Evolutionary conservation across 1,140 invertebrate genomes (phyloP).

Genomic region (Tachypleus tridentatus): DNA sequence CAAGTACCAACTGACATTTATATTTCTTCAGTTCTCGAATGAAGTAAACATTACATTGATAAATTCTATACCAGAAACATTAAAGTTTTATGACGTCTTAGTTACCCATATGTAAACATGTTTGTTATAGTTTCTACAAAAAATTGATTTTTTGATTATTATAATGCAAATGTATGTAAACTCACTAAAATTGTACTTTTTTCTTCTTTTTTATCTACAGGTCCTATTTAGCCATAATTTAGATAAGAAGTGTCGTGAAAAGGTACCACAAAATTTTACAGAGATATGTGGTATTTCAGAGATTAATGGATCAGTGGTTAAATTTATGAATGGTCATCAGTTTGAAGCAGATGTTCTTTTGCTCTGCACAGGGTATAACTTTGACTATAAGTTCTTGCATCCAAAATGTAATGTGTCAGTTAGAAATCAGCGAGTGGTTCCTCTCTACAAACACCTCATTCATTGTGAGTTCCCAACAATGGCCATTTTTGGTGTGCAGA

Average conservation of each 20-base stretch:
- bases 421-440: conserved; percentile 62
- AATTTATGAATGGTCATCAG: conserved; percentile 25
- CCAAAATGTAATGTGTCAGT: conserved; percentile 52
- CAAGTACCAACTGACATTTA: no score
- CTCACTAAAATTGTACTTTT: no score
- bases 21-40: no score
- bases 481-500: conserved; percentile 67
- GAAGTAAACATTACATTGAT: no score
- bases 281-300: no score
- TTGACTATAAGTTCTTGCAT: conserved; percentile 18
- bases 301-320: conserved; percentile 11
- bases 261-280: no score
- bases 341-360: conserved; percentile 32
- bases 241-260: background rate
- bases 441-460: conserved; percentile 75
- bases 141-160: no score
- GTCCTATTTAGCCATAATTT: conserved; percentile 16
- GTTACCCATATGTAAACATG: no score
- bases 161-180: no score
- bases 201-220: background rate
- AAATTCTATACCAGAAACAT: no score
- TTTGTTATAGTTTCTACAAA: no score
- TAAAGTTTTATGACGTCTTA: no score
- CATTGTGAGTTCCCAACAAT: conserved; percentile 62
- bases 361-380: conserved; percentile 38